Evolutionary conservation across 2,888 invertebrate species (phyloP).

Genomic region (Dicranocentrus wangi): DNA sequence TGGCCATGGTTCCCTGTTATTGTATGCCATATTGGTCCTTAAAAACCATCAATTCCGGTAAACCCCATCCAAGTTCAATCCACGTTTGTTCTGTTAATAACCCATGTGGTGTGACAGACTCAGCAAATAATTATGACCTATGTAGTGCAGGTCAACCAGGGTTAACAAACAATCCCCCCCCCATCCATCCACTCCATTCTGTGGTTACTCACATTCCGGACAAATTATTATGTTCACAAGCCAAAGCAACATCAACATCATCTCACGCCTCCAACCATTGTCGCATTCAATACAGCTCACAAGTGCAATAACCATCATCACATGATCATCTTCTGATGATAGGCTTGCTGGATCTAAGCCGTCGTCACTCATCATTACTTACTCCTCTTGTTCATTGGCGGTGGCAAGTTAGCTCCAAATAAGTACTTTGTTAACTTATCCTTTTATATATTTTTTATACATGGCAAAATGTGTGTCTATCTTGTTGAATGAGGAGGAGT

Average conservation of each 20-base stretch:
- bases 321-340: slow-evolving; percentile 8
- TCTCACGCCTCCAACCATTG: slow-evolving; percentile 16
- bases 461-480: slow-evolving; percentile 18
- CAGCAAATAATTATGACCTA: too few relatives aligned
- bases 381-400: slow-evolving; percentile 42
- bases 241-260: slow-evolving; percentile 14
- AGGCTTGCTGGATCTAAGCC: slow-evolving; percentile 43
- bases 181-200: too few relatives aligned
- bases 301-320: slow-evolving; percentile 26
- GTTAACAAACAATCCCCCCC: too few relatives aligned
- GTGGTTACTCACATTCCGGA: background rate
- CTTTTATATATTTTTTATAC: too few relatives aligned
- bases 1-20: too few relatives aligned
- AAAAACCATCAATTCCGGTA: too few relatives aligned
- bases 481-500: slow-evolving; percentile 32
- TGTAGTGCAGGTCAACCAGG: too few relatives aligned
- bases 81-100: too few relatives aligned
- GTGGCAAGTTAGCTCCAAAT: background rate
- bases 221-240: slow-evolving; percentile 41
- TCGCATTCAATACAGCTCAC: slow-evolving; percentile 5
- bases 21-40: too few relatives aligned
- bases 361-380: slow-evolving; percentile 46
- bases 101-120: too few relatives aligned
- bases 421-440: background rate
- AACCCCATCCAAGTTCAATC: too few relatives aligned